These are phyloP conservation scores for Tanypteryx hageni DNA, from an alignment of 2,888 invertebrate genomes.

Conservation along the genomic window DNA sequence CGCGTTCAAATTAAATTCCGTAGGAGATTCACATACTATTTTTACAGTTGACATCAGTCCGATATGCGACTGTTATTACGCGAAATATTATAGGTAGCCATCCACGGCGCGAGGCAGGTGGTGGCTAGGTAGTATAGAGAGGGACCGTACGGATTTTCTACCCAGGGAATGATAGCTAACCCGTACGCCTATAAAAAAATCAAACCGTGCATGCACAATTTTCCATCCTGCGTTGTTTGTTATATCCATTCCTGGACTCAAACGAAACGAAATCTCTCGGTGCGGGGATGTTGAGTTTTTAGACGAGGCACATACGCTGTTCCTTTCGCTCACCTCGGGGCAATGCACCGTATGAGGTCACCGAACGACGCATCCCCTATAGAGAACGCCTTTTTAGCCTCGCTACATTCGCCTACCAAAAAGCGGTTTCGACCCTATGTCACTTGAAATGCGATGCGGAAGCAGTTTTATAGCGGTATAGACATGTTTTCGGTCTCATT, in stretches of 20 bases:
- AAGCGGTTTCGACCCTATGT: neutral
- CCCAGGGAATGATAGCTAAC: too few species aligned
- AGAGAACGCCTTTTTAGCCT: neutral
- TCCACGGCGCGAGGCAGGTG: too few species aligned
- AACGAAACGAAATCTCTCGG: neutral
- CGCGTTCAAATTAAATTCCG: too few species aligned
- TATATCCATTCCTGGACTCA: neutral
- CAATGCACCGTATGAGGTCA: constrained; percentile 7
- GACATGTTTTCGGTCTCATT: neutral
- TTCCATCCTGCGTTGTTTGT: neutral
- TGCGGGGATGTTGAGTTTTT: neutral
- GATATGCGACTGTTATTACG: too few species aligned
- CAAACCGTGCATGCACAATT: neutral
- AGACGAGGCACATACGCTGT: neutral
- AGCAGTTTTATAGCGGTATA: neutral
- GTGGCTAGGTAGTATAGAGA: too few species aligned
- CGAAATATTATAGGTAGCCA: too few species aligned
- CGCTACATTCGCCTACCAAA: neutral
- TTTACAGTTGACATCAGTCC: too few species aligned
- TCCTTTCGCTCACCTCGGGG: neutral
- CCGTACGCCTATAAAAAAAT: neutral
- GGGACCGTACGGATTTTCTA: too few species aligned
- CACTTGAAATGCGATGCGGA: neutral
- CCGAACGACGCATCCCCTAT: neutral
- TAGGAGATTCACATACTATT: too few species aligned